Conservation (phyloP, 2,113 vertebrate species). For the Trematomus loennbergii region DNA sequence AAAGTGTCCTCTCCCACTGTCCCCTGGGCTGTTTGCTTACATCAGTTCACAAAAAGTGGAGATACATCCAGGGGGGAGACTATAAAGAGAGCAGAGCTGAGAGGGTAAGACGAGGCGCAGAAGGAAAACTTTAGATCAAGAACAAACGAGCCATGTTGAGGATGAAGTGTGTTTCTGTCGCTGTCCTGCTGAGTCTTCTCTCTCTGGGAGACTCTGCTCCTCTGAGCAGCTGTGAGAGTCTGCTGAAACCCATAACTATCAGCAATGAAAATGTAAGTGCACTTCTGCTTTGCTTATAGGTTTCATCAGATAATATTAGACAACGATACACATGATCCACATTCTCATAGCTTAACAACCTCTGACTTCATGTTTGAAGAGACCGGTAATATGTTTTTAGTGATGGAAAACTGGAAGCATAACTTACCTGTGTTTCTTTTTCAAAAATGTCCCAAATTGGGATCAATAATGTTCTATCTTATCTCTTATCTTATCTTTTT, state of each 20-base stretch:
- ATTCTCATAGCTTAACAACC: neutral
- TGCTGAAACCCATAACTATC: constrained; percentile 61
- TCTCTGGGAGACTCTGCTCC: constrained; percentile 52
- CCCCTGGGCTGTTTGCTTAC: constrained; percentile 24
- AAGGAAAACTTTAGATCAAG: neutral
- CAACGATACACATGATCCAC: neutral
- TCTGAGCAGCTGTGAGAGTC: constrained; percentile 53
- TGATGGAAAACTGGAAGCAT: too few species aligned
- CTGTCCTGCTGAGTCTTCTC: constrained; percentile 60
- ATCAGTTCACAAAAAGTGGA: constrained; percentile 4
- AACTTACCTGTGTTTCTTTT: neutral
- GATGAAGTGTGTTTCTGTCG: constrained; percentile 57
- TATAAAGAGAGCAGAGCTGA: neutral
- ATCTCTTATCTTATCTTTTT: too few species aligned
- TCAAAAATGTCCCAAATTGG: too few species aligned
- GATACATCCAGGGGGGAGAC: neutral
- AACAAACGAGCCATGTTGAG: constrained; percentile 10
- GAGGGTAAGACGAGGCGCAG: neutral
- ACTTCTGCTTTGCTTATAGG: neutral
- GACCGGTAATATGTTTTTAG: too few species aligned
- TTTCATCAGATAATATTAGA: too few species aligned
- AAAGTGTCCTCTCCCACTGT: constrained; percentile 28
- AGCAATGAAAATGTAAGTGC: constrained; percentile 65
- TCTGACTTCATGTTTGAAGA: neutral
- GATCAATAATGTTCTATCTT: too few species aligned